These are phyloP conservation scores for Colletes latitarsis DNA, from an alignment of 1,140 invertebrate species.

Conservation along the genomic window DNA sequence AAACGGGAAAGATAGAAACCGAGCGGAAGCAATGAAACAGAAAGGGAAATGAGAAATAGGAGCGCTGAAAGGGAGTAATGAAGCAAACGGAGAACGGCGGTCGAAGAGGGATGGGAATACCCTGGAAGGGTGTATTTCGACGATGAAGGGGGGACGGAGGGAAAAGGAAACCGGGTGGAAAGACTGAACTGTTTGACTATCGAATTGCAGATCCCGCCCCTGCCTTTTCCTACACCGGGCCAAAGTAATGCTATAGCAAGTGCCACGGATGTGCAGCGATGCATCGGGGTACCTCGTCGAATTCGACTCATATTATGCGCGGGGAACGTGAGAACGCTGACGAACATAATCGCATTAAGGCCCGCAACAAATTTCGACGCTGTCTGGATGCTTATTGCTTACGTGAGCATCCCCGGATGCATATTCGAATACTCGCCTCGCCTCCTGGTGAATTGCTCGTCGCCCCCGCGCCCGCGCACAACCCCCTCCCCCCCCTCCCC, in stretches of 20 bases:
- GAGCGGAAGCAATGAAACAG: not conserved
- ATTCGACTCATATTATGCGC: slow-evolving; percentile 42
- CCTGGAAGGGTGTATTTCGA: slow-evolving; percentile 13
- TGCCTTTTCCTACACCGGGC: not conserved
- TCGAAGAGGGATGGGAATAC: not conserved
- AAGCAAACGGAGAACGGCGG: not conserved
- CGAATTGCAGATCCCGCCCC: slow-evolving; percentile 7
- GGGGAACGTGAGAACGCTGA: slow-evolving; percentile 31
- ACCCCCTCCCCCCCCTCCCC: not conserved
- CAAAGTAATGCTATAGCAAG: not conserved
- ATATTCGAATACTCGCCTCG: not conserved
- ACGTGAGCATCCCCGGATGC: slow-evolving; percentile 13
- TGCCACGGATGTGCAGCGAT: not conserved
- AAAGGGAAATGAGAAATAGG: not conserved
- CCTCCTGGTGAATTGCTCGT: not conserved
- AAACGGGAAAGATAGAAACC: not conserved
- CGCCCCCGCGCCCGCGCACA: too few species aligned
- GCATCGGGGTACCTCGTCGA: slow-evolving; percentile 10
- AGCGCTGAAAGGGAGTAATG: not conserved
- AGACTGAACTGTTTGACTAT: not conserved
- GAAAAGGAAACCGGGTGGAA: not conserved
- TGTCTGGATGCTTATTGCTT: slow-evolving; percentile 50
- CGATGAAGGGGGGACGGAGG: not conserved
- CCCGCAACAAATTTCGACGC: slow-evolving; percentile 41
- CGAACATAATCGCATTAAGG: slow-evolving; percentile 51